Percentiles rank a stretch among this genome's conserved stretches.
Evolutionary conservation across 1,140 invertebrate genomes (phyloP).

Genomic region (Anthonomus grandis): DNA sequence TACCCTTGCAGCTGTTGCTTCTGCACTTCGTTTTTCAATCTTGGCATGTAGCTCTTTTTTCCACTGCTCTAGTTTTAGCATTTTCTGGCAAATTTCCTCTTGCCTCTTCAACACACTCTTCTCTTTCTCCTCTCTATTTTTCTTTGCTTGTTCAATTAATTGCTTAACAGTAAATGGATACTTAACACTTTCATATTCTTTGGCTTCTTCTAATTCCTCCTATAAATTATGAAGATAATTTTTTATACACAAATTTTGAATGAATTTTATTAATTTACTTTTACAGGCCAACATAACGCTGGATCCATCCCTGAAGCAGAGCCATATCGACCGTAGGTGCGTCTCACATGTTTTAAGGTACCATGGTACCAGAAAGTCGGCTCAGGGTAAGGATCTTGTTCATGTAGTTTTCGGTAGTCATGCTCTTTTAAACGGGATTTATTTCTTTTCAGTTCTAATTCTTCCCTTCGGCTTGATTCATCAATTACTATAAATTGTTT

Average conservation of each 20-base stretch:
- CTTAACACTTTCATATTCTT: slow-evolving; percentile 60
- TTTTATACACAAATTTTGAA: background rate
- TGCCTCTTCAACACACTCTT: slow-evolving; percentile 52
- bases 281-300: slow-evolving; percentile 57
- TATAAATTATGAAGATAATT: too few species aligned
- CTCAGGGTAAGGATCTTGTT: slow-evolving; percentile 52
- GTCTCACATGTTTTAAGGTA: slow-evolving; percentile 58
- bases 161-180: slow-evolving; percentile 60
- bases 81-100: slow-evolving; percentile 56
- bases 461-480: slow-evolving; percentile 37
- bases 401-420: slow-evolving; percentile 56
- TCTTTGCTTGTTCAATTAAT: slow-evolving; percentile 54
- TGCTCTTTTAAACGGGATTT: slow-evolving; percentile 56
- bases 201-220: slow-evolving; percentile 54
- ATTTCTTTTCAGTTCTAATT: slow-evolving; percentile 52
- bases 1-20: slow-evolving; percentile 59
- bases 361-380: slow-evolving; percentile 51
- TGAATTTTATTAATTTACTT: slow-evolving; percentile 20
- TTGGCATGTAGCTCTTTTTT: slow-evolving; percentile 60
- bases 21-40: slow-evolving; percentile 61
- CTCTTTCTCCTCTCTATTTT: slow-evolving; percentile 49
- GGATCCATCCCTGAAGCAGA: slow-evolving; percentile 50
- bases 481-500: slow-evolving; percentile 41
- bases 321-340: slow-evolving; percentile 60
- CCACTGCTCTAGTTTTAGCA: slow-evolving; percentile 64